Percentiles rank a stretch among this genome's conserved stretches.
Conservation (phyloP, 53 echinoderm and acorn worm species). For the Pentamera pediparva region DNA sequence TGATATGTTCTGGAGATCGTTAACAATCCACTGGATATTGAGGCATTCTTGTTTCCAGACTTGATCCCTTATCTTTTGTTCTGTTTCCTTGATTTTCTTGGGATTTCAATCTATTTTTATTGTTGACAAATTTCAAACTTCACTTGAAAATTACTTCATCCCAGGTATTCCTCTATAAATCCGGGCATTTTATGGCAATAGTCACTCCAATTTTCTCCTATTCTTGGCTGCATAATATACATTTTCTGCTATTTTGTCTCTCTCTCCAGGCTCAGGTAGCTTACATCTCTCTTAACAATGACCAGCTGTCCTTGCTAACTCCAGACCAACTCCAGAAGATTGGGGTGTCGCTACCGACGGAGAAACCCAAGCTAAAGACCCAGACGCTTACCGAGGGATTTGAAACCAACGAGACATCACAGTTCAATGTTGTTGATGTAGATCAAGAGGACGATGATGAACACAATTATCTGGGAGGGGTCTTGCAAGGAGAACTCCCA, state of each 20-base stretch:
- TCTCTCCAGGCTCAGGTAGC: constrained; percentile 5
- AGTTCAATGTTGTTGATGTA: constrained; percentile 17
- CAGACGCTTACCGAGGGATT: constrained; percentile 9
- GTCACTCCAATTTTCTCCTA: no score
- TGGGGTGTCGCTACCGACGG: constrained; percentile 40
- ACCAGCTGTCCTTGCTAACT: constrained; percentile 47
- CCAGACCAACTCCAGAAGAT: constrained; percentile 65
- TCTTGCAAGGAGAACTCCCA: constrained; percentile 20
- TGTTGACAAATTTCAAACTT: no score
- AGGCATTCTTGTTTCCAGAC: no score
- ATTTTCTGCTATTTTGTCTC: not conserved
- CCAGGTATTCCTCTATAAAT: no score
- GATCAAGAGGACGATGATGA: constrained; percentile 20
- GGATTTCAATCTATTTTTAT: not conserved
- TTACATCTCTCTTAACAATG: not conserved
- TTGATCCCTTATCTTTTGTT: not conserved
- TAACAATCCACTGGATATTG: no score
- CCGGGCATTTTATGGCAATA: no score
- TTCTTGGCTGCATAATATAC: not conserved
- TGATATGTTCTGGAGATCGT: no score
- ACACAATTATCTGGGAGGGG: constrained; percentile 19
- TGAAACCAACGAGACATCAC: constrained; percentile 18
- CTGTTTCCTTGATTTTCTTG: not conserved
- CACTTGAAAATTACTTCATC: no score
- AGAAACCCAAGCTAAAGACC: constrained; percentile 1